Percentiles rank a stretch among this genome's conserved stretches.
phyloP scores from a whole-genome alignment of 2,888 invertebrate genomes.

The Laothoe populi region DNA sequence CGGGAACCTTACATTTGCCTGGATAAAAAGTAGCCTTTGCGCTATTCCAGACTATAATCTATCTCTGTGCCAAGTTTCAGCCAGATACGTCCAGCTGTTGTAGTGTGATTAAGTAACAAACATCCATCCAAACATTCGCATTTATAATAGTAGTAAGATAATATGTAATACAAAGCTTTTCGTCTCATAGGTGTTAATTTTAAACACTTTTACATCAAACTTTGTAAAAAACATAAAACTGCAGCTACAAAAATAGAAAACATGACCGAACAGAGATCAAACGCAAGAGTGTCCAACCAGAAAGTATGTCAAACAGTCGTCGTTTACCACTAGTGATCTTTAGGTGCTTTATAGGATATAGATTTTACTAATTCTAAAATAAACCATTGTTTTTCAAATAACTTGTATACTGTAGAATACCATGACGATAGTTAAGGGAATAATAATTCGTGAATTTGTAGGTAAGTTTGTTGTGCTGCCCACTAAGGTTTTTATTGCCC shows the following conservation, averaged over 20 bases:
- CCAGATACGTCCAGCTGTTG: too few relatives aligned
- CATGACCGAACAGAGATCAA: background rate
- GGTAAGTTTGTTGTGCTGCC: background rate
- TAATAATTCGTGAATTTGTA: background rate
- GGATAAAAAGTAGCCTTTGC: too few relatives aligned
- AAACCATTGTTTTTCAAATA: background rate
- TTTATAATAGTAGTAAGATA: too few relatives aligned
- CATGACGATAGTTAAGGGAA: background rate
- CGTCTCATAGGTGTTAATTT: too few relatives aligned
- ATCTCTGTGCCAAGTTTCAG: too few relatives aligned
- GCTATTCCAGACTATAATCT: too few relatives aligned
- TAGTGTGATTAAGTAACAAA: too few relatives aligned
- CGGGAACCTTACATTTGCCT: too few relatives aligned
- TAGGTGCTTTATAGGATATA: background rate
- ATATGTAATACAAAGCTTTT: too few relatives aligned
- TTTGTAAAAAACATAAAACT: background rate
- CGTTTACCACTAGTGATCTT: slow-evolving; percentile 6
- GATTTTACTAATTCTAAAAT: background rate
- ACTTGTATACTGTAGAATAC: too few relatives aligned
- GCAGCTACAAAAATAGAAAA: slow-evolving; percentile 2
- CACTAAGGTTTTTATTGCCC: background rate
- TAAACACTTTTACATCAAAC: background rate
- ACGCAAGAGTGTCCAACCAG: background rate
- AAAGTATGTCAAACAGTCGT: slow-evolving; percentile 6
- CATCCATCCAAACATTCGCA: too few relatives aligned